A percentile compares a stretch with the other conserved stretches of the same genome.
Conservation (phyloP, 2,888 invertebrate species). For the Saturnia pavonia region DNA sequence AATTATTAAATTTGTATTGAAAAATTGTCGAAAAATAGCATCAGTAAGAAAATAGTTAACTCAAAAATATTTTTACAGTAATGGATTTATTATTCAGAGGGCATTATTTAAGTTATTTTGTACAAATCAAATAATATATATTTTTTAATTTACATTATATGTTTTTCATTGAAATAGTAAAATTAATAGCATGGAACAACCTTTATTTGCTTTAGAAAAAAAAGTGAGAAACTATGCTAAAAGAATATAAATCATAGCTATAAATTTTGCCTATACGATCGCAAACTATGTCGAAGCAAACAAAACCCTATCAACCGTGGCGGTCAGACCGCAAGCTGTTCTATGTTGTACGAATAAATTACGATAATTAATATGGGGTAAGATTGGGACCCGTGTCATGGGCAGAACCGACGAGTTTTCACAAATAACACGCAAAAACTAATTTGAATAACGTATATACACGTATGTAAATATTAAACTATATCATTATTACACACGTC, state of each 20-base stretch:
- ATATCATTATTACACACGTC: too few relatives aligned
- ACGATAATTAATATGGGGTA: slow-evolving; percentile 23
- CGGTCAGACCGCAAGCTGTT: slow-evolving; percentile 15
- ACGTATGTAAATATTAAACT: too few relatives aligned
- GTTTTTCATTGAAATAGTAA: too few relatives aligned
- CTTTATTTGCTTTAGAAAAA: background rate
- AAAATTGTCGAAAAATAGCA: too few relatives aligned
- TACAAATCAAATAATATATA: too few relatives aligned
- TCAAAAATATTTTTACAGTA: too few relatives aligned
- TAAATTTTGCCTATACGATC: slow-evolving; percentile 16
- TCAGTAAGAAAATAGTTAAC: too few relatives aligned
- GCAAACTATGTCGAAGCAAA: slow-evolving; percentile 20
- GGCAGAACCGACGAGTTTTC: slow-evolving; percentile 13
- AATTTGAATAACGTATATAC: background rate
- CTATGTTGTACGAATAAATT: slow-evolving; percentile 23
- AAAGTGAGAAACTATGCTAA: slow-evolving; percentile 5
- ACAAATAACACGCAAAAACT: slow-evolving; percentile 9
- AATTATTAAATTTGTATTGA: too few relatives aligned
- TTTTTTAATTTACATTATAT: too few relatives aligned
- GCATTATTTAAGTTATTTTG: too few relatives aligned
- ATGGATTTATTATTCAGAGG: too few relatives aligned
- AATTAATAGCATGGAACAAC: too few relatives aligned
- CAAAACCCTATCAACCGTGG: slow-evolving; percentile 19
- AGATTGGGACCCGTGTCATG: slow-evolving; percentile 22
- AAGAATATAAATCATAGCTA: background rate